Evolutionary conservation across 2,113 vertebrate species (phyloP), one percentile per base, ranked within the genome.

Genomic region (Lepus americanus): DNA sequence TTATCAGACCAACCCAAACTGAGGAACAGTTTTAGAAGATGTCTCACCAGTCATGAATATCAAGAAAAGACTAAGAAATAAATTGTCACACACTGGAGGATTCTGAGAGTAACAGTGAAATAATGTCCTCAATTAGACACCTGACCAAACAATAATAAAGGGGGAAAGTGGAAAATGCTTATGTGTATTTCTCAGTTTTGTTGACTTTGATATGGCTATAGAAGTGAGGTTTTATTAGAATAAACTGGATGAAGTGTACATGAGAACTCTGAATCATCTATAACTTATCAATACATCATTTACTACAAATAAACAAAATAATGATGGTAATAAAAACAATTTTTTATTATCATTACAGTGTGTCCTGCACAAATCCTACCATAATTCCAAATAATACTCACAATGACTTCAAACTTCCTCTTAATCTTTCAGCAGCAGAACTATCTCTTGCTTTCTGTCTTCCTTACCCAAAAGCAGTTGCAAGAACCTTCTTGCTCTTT

Each of bases 341-440:
- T 8, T 8, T 33, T 19, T 36, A 31, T n/a, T 49, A 61, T 33
- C 53, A 13, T 90, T 14, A 22, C 13, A 69, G 5, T 55, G 6
- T 17, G 64, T 36, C 25, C 36, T 67, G 11, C 19, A 36, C 8
- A 66, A 78, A 61, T 17, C 27, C 36, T 86, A 4, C 5, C 5
- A 14, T 36, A 13, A 3, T 20, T 9, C 3, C 7, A 22, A 1
- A 22, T 3, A 8, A 36, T 7, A 95, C 14, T 14, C 70, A 49
- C 33, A 74, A 10, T 39, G 13, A 36, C 14, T 86, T 11, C 25
- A 27, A 61, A 20, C 19, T 69, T 13, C 27, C 0, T 39, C 5
- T 14, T 39, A 36, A 3, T 2, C 22, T 7, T 36, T 17, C 16
- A 16, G 29, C n/a, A 2, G 0, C 2, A 17, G 31, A 55, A 55